These are phyloP conservation scores for Conopomorpha cramerella DNA, from an alignment of 1,140 invertebrate genomes.

Conservation along the genomic window DNA sequence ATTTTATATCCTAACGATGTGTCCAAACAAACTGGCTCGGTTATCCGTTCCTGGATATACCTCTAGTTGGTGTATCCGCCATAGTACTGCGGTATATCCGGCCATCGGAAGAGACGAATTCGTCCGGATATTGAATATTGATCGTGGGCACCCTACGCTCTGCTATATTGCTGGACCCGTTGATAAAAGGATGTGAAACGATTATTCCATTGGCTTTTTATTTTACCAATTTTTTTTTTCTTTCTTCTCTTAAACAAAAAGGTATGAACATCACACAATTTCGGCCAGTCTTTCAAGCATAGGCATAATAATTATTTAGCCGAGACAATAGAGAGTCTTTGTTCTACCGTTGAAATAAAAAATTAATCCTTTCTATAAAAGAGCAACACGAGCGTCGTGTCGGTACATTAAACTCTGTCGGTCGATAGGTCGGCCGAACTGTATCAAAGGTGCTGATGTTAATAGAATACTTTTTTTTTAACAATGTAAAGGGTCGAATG, in stretches of 20 bases:
- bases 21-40: slow-evolving; percentile 9
- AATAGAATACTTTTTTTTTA: too few relatives aligned
- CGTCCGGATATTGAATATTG: slow-evolving; percentile 56
- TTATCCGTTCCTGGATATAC: slow-evolving; percentile 11
- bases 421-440: too few relatives aligned
- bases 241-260: too few relatives aligned
- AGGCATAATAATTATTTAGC: neutral
- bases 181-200: neutral
- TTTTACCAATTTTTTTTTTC: too few relatives aligned
- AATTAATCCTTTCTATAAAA: too few relatives aligned
- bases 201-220: too few relatives aligned
- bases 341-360: too few relatives aligned
- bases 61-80: slow-evolving; percentile 30
- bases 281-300: neutral
- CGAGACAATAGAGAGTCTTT: too few relatives aligned
- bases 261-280: neutral
- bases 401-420: too few relatives aligned
- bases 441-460: too few relatives aligned
- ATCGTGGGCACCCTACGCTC: slow-evolving; percentile 46
- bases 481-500: too few relatives aligned
- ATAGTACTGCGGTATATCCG: slow-evolving; percentile 21
- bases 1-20: slow-evolving; percentile 5
- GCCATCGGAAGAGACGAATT: slow-evolving; percentile 48
- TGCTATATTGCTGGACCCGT: slow-evolving; percentile 26
- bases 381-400: too few relatives aligned